phyloP scores from a whole-genome alignment of 37 sponge, comb jelly and placozoan genomes.

The Lycopodina hypogea region DNA sequence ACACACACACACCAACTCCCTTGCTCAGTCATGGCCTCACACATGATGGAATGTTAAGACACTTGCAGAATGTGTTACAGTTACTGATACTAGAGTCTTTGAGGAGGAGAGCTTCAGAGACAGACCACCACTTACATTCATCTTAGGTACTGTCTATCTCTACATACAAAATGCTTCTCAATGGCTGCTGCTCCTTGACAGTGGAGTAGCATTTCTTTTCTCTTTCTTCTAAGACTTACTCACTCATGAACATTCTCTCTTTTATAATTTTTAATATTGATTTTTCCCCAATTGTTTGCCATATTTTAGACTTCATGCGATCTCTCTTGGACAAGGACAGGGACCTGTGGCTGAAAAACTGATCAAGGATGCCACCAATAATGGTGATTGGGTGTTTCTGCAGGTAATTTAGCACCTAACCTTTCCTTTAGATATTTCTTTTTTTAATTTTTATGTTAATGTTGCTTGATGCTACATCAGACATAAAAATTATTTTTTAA shows the following conservation, averaged over 20 bases:
- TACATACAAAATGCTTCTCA: too few relatives aligned
- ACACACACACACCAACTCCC: too few relatives aligned
- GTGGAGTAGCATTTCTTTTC: background rate
- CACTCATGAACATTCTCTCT: background rate
- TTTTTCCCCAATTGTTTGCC: too few relatives aligned
- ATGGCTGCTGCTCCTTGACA: background rate
- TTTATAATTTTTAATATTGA: background rate
- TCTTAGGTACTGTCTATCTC: too few relatives aligned
- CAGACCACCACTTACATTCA: too few relatives aligned
- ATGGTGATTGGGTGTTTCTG: conserved; percentile 97
- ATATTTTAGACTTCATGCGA: conserved; percentile 83
- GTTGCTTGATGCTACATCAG: too few relatives aligned
- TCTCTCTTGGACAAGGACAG: conserved; percentile 98
- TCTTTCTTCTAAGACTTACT: too few relatives aligned
- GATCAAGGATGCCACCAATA: conserved; percentile 73
- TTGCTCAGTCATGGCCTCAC: background rate
- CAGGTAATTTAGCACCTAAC: conserved; percentile 78
- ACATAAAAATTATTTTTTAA: too few relatives aligned
- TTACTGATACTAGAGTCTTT: too few relatives aligned
- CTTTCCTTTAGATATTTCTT: background rate
- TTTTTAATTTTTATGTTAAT: background rate
- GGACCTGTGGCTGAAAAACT: conserved; percentile 98
- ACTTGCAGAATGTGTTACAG: too few relatives aligned
- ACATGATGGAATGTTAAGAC: too few relatives aligned
- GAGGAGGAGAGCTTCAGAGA: too few relatives aligned